A percentile compares a stretch with the other conserved stretches of the same genome.
Conservation (phyloP, 2,888 invertebrate genomes). For the Salticus scenicus region DNA sequence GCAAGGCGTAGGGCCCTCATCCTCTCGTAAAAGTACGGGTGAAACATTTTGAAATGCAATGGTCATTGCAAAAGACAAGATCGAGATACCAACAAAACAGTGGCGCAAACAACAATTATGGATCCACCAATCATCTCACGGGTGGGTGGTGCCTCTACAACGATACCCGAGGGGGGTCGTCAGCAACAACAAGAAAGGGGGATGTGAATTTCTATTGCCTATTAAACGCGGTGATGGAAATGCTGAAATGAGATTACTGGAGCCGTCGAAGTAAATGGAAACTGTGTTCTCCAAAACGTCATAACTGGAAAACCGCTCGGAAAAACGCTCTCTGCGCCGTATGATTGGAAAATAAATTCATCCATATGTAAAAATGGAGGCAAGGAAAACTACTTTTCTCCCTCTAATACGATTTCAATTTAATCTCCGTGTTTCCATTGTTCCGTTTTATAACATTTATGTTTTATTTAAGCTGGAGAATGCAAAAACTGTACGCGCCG, state of each 20-base stretch:
- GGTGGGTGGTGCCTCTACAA: slow-evolving; percentile 47
- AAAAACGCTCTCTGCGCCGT: slow-evolving; percentile 54
- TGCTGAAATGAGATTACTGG: slow-evolving; percentile 65
- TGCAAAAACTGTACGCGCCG: slow-evolving; percentile 49
- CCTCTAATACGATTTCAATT: slow-evolving; percentile 70
- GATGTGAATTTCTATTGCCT: slow-evolving; percentile 69
- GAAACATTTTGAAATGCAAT: slow-evolving; percentile 53
- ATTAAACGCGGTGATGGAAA: slow-evolving; percentile 69
- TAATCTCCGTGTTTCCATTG: slow-evolving; percentile 67
- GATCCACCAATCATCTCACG: slow-evolving; percentile 60
- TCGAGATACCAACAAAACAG: slow-evolving; percentile 33
- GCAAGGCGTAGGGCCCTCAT: slow-evolving; percentile 64
- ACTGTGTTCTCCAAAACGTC: slow-evolving; percentile 64
- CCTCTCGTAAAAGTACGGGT: slow-evolving; percentile 66
- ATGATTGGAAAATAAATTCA: slow-evolving; percentile 71
- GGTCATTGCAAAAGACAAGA: slow-evolving; percentile 44
- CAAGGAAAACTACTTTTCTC: slow-evolving; percentile 66
- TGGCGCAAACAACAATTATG: slow-evolving; percentile 58
- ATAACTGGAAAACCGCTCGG: slow-evolving; percentile 65
- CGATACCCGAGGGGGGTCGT: slow-evolving; percentile 11
- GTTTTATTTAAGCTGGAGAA: slow-evolving; percentile 66
- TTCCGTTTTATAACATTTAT: slow-evolving; percentile 69
- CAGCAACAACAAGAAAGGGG: slow-evolving; percentile 3
- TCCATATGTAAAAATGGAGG: slow-evolving; percentile 70
- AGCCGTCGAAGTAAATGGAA: slow-evolving; percentile 65